These are phyloP conservation scores for Stichodactyla helianthus DNA, from an alignment of 64 coral and sea anemone genomes.

Conservation along the genomic window DNA sequence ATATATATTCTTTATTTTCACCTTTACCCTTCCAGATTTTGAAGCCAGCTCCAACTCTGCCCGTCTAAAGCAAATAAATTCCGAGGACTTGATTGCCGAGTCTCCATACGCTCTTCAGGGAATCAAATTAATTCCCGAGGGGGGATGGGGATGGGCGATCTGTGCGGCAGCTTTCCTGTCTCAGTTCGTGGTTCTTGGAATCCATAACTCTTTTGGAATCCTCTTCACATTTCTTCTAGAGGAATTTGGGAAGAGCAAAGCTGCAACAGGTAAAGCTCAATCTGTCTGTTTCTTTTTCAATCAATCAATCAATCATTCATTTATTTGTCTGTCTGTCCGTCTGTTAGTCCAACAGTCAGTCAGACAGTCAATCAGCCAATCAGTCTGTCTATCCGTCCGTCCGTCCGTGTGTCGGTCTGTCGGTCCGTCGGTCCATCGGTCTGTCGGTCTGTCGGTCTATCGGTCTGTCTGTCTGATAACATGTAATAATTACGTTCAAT, in stretches of 20 bases:
- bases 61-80: neutral
- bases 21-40: neutral
- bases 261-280: conserved; percentile 27
- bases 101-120: neutral
- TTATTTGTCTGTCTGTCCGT: neutral
- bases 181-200: conserved; percentile 44
- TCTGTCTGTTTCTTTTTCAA: neutral
- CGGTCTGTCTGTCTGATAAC: neutral
- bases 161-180: conserved; percentile 34
- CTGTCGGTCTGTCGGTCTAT: neutral
- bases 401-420: neutral
- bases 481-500: neutral
- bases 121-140: conserved; percentile 46
- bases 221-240: conserved; percentile 29
- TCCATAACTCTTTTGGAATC: conserved; percentile 59
- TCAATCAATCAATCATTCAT: no score
- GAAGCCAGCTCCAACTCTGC: neutral
- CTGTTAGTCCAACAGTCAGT: neutral
- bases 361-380: neutral
- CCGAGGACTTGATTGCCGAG: neutral
- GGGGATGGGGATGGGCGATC: conserved; percentile 48
- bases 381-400: neutral
- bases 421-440: neutral
- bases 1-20: neutral
- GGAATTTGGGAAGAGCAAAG: conserved; percentile 47